Evolutionary conservation across 2,797 vertebrate species (phyloP).

Genomic region (Helarctos malayanus): DNA sequence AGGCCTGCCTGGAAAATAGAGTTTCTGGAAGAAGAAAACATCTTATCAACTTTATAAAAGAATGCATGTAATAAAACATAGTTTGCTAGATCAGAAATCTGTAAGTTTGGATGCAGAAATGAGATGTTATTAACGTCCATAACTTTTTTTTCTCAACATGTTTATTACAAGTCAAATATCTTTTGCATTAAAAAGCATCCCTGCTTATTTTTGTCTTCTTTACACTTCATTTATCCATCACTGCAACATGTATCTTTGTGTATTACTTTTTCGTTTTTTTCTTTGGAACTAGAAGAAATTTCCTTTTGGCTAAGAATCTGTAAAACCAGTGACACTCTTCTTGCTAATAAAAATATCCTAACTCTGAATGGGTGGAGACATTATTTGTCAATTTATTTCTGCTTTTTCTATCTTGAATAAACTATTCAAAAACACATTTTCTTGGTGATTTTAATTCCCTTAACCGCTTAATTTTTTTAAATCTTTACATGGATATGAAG

Average conservation of each 20-base stretch:
- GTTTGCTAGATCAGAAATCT: constrained; percentile 39
- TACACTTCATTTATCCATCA: not conserved
- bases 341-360: not conserved
- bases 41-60: constrained; percentile 79
- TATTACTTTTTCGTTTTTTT: not conserved
- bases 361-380: not conserved
- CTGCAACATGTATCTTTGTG: not conserved
- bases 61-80: constrained; percentile 60
- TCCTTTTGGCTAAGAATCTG: not conserved
- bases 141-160: not conserved
- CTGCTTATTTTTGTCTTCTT: not conserved
- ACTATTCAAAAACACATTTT: not conserved
- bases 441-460: not conserved
- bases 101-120: constrained; percentile 1
- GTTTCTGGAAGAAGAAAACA: constrained; percentile 79
- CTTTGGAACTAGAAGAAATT: not conserved
- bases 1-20: constrained; percentile 78
- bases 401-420: not conserved
- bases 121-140: not conserved
- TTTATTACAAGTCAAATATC: not conserved
- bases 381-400: not conserved
- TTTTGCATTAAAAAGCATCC: not conserved
- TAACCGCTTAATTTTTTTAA: not conserved
- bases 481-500: not conserved
- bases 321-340: not conserved